These are phyloP conservation scores for Campoplex nolae DNA, from an alignment of 2,888 invertebrate genomes.

Conservation along the genomic window DNA sequence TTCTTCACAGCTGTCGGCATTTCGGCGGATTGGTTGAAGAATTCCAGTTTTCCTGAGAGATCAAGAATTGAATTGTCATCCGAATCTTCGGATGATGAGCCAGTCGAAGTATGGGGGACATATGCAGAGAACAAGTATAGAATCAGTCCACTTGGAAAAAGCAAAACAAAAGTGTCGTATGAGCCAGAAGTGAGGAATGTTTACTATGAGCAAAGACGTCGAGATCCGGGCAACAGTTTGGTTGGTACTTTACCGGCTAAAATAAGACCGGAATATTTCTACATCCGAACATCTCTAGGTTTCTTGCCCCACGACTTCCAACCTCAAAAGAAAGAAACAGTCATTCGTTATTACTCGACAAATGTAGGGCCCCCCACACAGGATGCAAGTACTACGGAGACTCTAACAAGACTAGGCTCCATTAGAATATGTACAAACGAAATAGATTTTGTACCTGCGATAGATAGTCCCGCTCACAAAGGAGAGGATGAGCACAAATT, in stretches of 20 bases:
- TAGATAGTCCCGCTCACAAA: constrained; percentile 75
- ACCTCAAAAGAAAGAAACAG: constrained; percentile 63
- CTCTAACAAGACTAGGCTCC: neutral
- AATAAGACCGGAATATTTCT: constrained; percentile 86
- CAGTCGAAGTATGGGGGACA: constrained; percentile 58
- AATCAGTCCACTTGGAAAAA: constrained; percentile 72
- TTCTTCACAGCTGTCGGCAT: constrained; percentile 33
- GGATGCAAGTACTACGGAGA: neutral
- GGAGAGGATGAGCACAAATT: constrained; percentile 85
- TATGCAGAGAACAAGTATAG: neutral
- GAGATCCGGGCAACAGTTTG: constrained; percentile 86
- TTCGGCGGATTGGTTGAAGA: neutral
- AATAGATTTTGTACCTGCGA: constrained; percentile 12
- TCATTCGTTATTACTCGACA: constrained; percentile 74
- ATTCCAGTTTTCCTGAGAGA: constrained; percentile 5
- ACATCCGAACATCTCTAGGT: constrained; percentile 70
- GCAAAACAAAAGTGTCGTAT: constrained; percentile 70
- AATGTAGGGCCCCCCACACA: constrained; percentile 67
- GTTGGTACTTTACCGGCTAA: constrained; percentile 88
- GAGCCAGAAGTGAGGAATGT: constrained; percentile 79
- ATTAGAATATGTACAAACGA: neutral
- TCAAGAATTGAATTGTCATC: neutral
- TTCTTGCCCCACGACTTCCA: constrained; percentile 69
- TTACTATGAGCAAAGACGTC: constrained; percentile 87
- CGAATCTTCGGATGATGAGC: constrained; percentile 75